phyloP scores from a whole-genome alignment of 2,888 invertebrate species.

The Neocrepidodera transversa region DNA sequence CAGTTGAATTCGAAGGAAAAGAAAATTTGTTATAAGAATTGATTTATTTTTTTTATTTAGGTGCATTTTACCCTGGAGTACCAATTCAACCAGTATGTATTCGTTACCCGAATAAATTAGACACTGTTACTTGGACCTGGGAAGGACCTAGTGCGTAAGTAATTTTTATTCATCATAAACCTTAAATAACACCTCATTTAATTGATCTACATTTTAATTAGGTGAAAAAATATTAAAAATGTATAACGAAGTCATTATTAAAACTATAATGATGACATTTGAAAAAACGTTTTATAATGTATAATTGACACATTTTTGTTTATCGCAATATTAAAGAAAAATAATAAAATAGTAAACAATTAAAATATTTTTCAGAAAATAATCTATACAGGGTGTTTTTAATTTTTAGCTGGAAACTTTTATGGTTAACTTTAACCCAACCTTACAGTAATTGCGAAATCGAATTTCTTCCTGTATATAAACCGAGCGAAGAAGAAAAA shows the following conservation, averaged over 20 bases:
- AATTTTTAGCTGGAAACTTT: constrained; percentile 71
- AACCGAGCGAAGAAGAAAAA: constrained; percentile 85
- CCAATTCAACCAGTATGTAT: constrained; percentile 95
- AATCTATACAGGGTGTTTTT: no score
- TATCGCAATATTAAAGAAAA: background rate
- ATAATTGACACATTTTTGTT: no score
- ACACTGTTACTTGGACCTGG: constrained; percentile 94
- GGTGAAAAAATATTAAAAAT: no score
- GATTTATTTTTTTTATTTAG: constrained; percentile 58
- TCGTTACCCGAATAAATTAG: constrained; percentile 86
- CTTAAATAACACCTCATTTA: no score
- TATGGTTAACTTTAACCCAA: constrained; percentile 90
- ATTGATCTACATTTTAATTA: no score
- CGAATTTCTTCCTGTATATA: constrained; percentile 92
- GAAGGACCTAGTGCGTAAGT: constrained; percentile 94
- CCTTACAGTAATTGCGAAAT: constrained; percentile 88
- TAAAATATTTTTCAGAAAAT: no score
- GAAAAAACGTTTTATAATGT: background rate
- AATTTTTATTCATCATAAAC: constrained; percentile 1
- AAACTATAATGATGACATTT: no score
- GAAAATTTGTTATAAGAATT: no score
- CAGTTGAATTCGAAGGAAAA: no score
- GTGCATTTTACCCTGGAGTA: constrained; percentile 94
- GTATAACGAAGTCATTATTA: no score
- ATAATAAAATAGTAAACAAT: no score